Evolutionary conservation across 2,113 vertebrate species (phyloP), one percentile per base, ranked within the genome.

Genomic region (Quiscalus mexicanus): DNA sequence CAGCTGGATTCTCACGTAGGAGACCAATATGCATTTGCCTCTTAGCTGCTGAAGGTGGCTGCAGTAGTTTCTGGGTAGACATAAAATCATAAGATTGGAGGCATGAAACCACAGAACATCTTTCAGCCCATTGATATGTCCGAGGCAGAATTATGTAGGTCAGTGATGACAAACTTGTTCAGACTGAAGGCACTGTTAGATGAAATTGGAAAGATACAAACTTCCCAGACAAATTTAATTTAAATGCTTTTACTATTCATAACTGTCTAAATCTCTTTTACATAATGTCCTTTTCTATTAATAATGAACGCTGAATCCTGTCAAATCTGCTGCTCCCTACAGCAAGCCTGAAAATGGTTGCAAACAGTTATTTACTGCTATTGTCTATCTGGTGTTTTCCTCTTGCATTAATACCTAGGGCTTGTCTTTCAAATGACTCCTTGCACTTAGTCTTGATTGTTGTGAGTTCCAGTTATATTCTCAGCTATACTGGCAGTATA

Each of bases 11-110:
- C 55, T 91, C 87, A 91, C 1, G 0, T 62, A 86, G 64, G 33
- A 89, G 91, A 90, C 62, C 22, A 84, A 45, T n/a, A 30, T 55
- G 58, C 39, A 56, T 95, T 94, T 90, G 59, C 75, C 87, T 96
- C 41, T 97, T 95, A 58, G 70, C 85, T 25, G 60, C 75, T 93
- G 85, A 96, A 96, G 82, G 88, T 91, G 74, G 67, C 28, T 96
- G 59, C 68, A 80, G 18, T 30, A 84, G 28, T 33, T 93, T 80
- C 64, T 83, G 63, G 12, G 67, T 69, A 83, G 87, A 50, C 3
- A 53, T 4, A 68, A 63, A 83, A 77, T 39, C 7, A 3, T 62
- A 31, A 41, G 23, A 79, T 33, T 50, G 27, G 49, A 69, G 12
- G 12, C 18, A 84, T 31, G 50, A 23, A 94, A 80, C 10, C 23